Percentiles rank a stretch among this genome's conserved stretches.
Conservation (phyloP, 2,888 invertebrate species). For the Endomychus coccineus region DNA sequence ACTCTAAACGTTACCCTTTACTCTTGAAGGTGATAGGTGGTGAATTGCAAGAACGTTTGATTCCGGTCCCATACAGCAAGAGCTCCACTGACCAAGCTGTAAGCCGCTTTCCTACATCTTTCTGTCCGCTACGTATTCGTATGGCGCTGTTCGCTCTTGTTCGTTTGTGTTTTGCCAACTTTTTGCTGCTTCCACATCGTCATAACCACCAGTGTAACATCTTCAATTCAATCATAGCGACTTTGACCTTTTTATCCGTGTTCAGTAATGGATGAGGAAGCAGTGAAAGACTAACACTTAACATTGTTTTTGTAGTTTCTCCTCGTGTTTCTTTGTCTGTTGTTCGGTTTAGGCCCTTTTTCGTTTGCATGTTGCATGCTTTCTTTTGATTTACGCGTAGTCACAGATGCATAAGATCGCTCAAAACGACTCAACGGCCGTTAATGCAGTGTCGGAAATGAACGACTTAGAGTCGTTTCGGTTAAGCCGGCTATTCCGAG, state of each 20-base stretch:
- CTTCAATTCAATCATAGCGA: too few relatives aligned
- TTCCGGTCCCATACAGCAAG: constrained; percentile 99
- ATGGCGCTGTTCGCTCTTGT: constrained; percentile 44
- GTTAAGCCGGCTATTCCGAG: too few relatives aligned
- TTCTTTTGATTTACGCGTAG: constrained; percentile 37
- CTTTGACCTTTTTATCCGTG: too few relatives aligned
- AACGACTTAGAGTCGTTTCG: constrained; percentile 7
- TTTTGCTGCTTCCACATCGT: constrained; percentile 39
- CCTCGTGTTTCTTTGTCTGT: constrained; percentile 21
- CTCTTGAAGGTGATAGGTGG: constrained; percentile 99
- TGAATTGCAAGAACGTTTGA: constrained; percentile 99
- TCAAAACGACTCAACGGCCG: constrained; percentile 37
- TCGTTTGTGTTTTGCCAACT: constrained; percentile 40
- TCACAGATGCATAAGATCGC: constrained; percentile 46
- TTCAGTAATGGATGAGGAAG: constrained; percentile 19
- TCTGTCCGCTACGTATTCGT: constrained; percentile 47
- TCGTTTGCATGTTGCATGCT: constrained; percentile 40
- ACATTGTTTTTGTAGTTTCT: constrained; percentile 26
- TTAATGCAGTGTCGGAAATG: constrained; percentile 14
- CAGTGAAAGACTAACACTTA: constrained; percentile 27
- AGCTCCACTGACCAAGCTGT: constrained; percentile 99
- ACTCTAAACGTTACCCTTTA: constrained; percentile 71
- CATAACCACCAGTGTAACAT: too few relatives aligned
- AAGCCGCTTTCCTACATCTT: constrained; percentile 69
- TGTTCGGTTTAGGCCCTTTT: constrained; percentile 20